Base-by-base conservation (phyloP, 2,113 vertebrate species). In the Butorides virescens region DNA sequence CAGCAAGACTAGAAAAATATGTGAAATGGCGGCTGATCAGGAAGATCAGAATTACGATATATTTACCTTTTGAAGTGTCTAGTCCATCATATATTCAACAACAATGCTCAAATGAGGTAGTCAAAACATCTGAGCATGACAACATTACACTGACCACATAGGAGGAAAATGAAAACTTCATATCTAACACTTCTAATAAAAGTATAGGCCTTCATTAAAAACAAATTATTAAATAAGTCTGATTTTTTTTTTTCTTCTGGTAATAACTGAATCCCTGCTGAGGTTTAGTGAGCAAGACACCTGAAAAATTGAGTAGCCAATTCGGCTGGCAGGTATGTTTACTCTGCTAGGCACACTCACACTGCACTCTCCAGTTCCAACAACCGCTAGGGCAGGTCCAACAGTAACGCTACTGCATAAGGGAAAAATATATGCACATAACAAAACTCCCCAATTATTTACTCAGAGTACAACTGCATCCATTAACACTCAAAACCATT, bases 401-500 rank as follows among this genome's bases (percentile, higher is more conserved):
- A 76, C 50, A 88, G 36, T 47, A 96, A 95, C 20, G 36, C 68
- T 94, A 93, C 85, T 89, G 79, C 72, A 88, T 29, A 92, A 97
- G 94, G 56, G 62, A 92, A 72, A 97, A 97, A 92, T 15, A 63
- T 0, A 55, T 2, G 12, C 13, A 77, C 7, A 0, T 20, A 80
- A 65, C 5, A 1, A 37, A 72, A n/a, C 14, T 13, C 23, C 22
- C 16, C 30, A 91, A 27, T 92, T 86, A 97, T 82, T 94, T 97
- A 86, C 70, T 91, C 87, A 86, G 77, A 93, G 36, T 93, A 49
- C 87, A 97, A 95, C 87, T 94, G 77, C 49, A 95, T 93, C 93
- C 92, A 94, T 95, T 98, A 97, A 88, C 71, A 94, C 63, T 90
- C 70, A 96, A 97, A 97, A 47, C 20, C 62, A 66, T 59, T 95